Evolutionary conservation across 2,113 vertebrate species (phyloP), one percentile per base, ranked within the genome.

Genomic region (Eonycteris spelaea): DNA sequence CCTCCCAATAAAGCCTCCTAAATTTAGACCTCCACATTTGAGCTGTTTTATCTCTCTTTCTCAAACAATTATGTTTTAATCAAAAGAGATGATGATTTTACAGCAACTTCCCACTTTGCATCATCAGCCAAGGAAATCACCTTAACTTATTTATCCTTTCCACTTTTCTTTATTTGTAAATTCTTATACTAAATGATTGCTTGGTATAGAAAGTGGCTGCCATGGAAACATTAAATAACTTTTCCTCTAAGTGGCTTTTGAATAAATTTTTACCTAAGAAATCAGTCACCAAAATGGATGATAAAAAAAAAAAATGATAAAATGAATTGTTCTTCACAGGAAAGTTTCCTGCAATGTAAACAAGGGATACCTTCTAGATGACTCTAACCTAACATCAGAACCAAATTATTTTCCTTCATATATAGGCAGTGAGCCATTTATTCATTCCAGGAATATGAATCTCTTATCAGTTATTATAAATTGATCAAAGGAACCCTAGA

Each of bases 11-110:
- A 95, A 97, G 1, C 12, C 24, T 74, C 30, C 79, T 78, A 97
- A 95, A 97, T 35, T 94, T 30, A 96, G 51, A 93, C 63, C 84
- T 97, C n/a, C 84, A 48, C 14, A 51, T 77, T 33, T 63, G 65
- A 92, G 48, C 22, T 68, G 22, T 7, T 93, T 51, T 71, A 40
- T 10, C 38, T 53, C 75, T 0, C 38, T 97, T 97, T 88, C 28
- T 45, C 75, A 85, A 95, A 94, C 35, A 67, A 7, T 92, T 95
- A 59, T 74, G 51, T 94, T 97, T 98, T 95, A 96, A 97, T 97
- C 74, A 91, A 94, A 95, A 93, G 68, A 85, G 93, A 24, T 0
- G 61, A 3, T 43, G 13, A 84, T 78, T 94, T 63, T 67, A 90
- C 57, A 68, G 33, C 28, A 94, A 94, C 1, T 1, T 85, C 82